Conservation (phyloP, 2,888 invertebrate species). For the Athalia rosae region DNA sequence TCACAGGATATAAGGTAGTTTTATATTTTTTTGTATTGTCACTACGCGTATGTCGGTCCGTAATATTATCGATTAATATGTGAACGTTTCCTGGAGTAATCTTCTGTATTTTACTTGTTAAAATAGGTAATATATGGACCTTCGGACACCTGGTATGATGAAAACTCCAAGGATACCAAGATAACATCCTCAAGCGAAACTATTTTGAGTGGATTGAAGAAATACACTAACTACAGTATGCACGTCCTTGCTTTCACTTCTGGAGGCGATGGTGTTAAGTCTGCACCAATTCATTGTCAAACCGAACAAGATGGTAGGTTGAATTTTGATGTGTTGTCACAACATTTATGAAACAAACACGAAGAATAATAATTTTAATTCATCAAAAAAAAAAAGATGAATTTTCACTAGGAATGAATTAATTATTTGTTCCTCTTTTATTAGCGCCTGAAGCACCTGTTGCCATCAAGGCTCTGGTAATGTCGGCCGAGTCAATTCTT, state of each 20-base stretch:
- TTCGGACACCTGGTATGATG: slow-evolving; percentile 94
- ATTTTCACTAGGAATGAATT: slow-evolving; percentile 21
- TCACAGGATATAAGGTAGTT: slow-evolving; percentile 90
- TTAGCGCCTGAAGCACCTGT: slow-evolving; percentile 94
- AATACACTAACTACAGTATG: slow-evolving; percentile 97
- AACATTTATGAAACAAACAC: slow-evolving; percentile 26
- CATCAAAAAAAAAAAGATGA: background rate
- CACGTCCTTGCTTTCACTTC: slow-evolving; percentile 96
- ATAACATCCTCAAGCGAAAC: slow-evolving; percentile 95
- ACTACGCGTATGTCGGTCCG: background rate
- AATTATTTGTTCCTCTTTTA: slow-evolving; percentile 51
- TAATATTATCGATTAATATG: background rate
- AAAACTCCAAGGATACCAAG: slow-evolving; percentile 92
- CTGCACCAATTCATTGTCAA: slow-evolving; percentile 91
- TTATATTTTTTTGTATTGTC: background rate
- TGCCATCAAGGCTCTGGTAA: slow-evolving; percentile 93
- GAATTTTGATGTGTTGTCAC: background rate
- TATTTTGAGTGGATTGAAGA: slow-evolving; percentile 93
- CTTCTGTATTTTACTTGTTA: background rate
- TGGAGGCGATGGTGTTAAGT: slow-evolving; percentile 95
- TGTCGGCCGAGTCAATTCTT: slow-evolving; percentile 92
- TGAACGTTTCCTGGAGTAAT: background rate
- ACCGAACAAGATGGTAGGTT: slow-evolving; percentile 94
- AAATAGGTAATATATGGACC: slow-evolving; percentile 88
- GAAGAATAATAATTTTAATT: slow-evolving; percentile 10